Percentiles rank a stretch among this genome's conserved stretches.
Evolutionary conservation across 2,113 vertebrate species (phyloP).

Genomic region (Psephotus haematonotus): DNA sequence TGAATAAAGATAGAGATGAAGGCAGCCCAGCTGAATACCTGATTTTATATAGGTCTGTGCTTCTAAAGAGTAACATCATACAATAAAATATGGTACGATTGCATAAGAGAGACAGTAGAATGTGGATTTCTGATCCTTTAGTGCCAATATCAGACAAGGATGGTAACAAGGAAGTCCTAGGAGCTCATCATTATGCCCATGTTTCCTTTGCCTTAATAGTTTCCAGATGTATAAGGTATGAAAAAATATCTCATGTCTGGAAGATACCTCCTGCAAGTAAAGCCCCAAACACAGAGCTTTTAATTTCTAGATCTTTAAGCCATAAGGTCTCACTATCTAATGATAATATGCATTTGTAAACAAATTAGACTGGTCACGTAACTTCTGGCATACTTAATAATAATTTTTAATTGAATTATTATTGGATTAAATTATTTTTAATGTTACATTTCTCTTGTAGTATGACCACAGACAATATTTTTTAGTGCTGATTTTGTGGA

Average conservation of each 20-base stretch:
- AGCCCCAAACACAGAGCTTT: not conserved
- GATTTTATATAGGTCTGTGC: not conserved
- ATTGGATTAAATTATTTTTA: not conserved
- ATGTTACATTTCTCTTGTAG: not conserved
- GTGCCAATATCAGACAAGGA: not conserved
- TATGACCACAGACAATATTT: not conserved
- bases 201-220: not conserved
- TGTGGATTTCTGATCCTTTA: not conserved
- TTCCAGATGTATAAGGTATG: not conserved
- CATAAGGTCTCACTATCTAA: not conserved
- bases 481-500: not conserved
- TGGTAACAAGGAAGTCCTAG: not conserved
- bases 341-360: not conserved
- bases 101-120: not conserved
- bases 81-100: not conserved
- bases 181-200: not conserved
- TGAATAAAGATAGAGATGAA: not conserved
- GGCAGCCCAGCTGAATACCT: not conserved
- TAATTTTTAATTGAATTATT: not conserved
- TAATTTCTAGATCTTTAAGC: not conserved
- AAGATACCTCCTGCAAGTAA: not conserved
- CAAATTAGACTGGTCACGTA: not conserved
- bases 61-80: not conserved
- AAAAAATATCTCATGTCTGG: not conserved
- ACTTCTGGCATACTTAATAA: not conserved